These are phyloP conservation scores for human (Homo sapiens) DNA, from an alignment of 2,113 vertebrate genomes.

Conservation along the genomic window DNA sequence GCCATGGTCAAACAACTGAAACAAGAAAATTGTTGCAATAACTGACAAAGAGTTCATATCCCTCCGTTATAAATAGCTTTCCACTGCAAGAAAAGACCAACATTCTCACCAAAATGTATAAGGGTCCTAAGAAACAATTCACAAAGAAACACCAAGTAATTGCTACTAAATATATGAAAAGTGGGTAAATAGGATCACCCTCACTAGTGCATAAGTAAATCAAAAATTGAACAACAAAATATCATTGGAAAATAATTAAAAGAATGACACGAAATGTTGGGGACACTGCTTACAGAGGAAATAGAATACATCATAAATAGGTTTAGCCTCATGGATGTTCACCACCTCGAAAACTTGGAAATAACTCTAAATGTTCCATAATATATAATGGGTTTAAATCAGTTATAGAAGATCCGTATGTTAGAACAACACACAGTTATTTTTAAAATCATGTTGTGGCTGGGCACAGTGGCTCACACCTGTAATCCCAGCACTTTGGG, in stretches of 20 bases:
- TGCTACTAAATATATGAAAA: not conserved
- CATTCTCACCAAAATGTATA: not conserved
- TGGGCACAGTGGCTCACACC: too few relatives aligned
- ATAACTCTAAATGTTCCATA: not conserved
- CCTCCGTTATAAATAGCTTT: not conserved
- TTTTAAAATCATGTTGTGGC: constrained; percentile 35
- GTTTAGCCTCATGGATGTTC: not conserved
- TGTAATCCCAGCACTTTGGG: too few relatives aligned
- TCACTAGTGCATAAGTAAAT: not conserved
- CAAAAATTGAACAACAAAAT: not conserved
- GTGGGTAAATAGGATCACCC: not conserved
- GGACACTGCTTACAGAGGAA: not conserved
- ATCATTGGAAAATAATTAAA: not conserved
- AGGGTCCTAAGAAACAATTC: not conserved
- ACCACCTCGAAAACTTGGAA: not conserved
- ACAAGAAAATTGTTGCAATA: not conserved
- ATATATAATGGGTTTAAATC: not conserved
- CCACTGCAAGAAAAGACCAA: not conserved
- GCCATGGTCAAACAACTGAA: not conserved
- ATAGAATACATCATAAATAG: not conserved
- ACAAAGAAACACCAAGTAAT: not conserved
- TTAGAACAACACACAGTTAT: not conserved
- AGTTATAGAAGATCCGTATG: not conserved
- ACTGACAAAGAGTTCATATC: not conserved
- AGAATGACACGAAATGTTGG: not conserved